phyloP scores from a whole-genome alignment of 1,140 invertebrate species.

The Drosophila bocqueti region DNA sequence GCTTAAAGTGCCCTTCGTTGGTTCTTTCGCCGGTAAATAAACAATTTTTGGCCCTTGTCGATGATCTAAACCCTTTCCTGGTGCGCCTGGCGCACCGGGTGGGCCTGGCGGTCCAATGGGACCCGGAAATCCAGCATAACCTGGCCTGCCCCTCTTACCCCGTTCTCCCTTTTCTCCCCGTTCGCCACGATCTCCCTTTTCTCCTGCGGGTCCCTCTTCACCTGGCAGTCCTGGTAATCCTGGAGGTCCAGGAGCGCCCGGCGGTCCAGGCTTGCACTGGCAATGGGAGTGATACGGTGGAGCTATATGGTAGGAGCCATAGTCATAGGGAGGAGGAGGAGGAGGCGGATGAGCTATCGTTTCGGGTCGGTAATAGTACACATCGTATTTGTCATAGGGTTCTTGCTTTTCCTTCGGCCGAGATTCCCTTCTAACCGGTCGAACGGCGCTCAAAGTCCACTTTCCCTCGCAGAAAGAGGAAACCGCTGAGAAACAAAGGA shows the following conservation, averaged over 20 bases:
- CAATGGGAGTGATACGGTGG: slow-evolving; percentile 2
- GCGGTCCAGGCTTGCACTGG: slow-evolving; percentile 33
- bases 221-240: slow-evolving; percentile 21
- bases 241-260: slow-evolving; percentile 32
- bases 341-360: slow-evolving; percentile 5
- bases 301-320: neutral
- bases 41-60: slow-evolving; percentile 1
- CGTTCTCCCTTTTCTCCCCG: slow-evolving; percentile 20
- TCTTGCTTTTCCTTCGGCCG: slow-evolving; percentile 4
- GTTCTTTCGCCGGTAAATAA: slow-evolving; percentile 24
- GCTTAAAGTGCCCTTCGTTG: neutral
- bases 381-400: neutral
- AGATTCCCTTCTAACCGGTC: neutral
- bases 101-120: slow-evolving; percentile 32
- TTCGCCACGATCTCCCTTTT: slow-evolving; percentile 35
- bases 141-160: slow-evolving; percentile 22
- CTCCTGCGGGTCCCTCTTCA: slow-evolving; percentile 14
- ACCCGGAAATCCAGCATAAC: slow-evolving; percentile 15
- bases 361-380: slow-evolving; percentile 31
- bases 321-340: neutral
- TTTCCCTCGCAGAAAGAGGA: slow-evolving; percentile 22
- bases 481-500: slow-evolving; percentile 12
- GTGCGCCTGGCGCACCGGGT: neutral
- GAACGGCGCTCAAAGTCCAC: slow-evolving; percentile 16
- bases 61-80: neutral